These are phyloP conservation scores for Pentamera pediparva DNA, from an alignment of 53 echinoderm and acorn worm species.

Conservation along the genomic window DNA sequence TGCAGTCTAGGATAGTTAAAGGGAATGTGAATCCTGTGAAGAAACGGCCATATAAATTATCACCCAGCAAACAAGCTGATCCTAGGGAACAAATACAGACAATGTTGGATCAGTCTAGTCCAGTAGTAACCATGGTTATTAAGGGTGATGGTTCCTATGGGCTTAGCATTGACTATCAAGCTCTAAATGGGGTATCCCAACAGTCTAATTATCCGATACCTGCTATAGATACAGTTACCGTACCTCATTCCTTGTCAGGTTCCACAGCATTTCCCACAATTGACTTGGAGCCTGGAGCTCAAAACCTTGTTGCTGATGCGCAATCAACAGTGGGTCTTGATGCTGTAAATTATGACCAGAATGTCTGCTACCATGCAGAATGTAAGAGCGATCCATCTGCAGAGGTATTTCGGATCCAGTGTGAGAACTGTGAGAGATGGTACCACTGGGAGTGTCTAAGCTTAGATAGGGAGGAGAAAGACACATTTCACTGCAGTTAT, in stretches of 20 bases:
- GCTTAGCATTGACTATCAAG: slow-evolving; percentile 1
- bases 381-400: no score
- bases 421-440: no score
- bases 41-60: not conserved
- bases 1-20: slow-evolving; percentile 1
- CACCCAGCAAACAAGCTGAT: not conserved
- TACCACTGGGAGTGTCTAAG: no score
- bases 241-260: not conserved
- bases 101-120: slow-evolving; percentile 25
- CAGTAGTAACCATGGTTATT: slow-evolving; percentile 13
- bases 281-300: not conserved
- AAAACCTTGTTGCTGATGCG: not conserved
- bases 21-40: not conserved
- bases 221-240: not conserved
- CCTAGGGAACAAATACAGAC: not conserved
- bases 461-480: no score
- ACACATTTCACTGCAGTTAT: no score
- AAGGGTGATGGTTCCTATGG: slow-evolving; percentile 6
- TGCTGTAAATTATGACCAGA: not conserved
- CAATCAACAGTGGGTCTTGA: not conserved
- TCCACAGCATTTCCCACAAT: slow-evolving; percentile 9
- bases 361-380: no score
- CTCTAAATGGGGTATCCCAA: slow-evolving; percentile 11
- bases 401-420: no score
- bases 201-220: slow-evolving; percentile 18